Evolutionary conservation across 2,888 invertebrate species (phyloP), one percentile per base, ranked within the genome.

Genomic region (Cosmopolites sordidus): DNA sequence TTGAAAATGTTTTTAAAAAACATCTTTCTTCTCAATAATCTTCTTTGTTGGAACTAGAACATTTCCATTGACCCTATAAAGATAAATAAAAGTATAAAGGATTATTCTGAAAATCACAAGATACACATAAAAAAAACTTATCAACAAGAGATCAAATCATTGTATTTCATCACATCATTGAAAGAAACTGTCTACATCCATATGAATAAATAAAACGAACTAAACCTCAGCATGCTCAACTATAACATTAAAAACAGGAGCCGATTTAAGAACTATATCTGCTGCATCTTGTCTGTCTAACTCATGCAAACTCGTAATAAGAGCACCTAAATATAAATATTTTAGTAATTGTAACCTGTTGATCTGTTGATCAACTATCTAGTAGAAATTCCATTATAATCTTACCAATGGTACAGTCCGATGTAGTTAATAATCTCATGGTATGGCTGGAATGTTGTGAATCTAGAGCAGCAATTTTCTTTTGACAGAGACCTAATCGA

Each of bases 261-360:
- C 76, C 12, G 78, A 78, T 38, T 78, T 75, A 56, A 81, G 73
- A 12, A 83, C 72, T n/a, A 79, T 74, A 55, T 81, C 79, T 1
- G 79, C 78, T 0, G 79, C 83, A 69, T 84, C 84, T 43, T 73
- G 71, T 37, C 85, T 75, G 45, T 81, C 82, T 62, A 85, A 73
- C 60, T 81, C 81, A 58, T 75, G 72, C 62, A 85, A 74, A 63
- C 78, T 81, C 38, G 71, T 65, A 45, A 83, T 76, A 47, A 85
- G 72, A 43, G 75, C 73, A 41, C 82, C 81, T 76, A 63, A 29
- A 67, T 49, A 58, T 59, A 51, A 58, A 56, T 50, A 43, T 51
- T 22, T 30, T 22, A n/a, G n/a, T 49, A 44, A 48, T 40, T 14
- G 37, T 48, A 46, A 38, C 43, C 27, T 33, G 6, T 47, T n/a